Evolutionary conservation across 2,797 vertebrate species (phyloP), one percentile per base, ranked within the genome.

Genomic region (Rhinatrema bivittatum): DNA sequence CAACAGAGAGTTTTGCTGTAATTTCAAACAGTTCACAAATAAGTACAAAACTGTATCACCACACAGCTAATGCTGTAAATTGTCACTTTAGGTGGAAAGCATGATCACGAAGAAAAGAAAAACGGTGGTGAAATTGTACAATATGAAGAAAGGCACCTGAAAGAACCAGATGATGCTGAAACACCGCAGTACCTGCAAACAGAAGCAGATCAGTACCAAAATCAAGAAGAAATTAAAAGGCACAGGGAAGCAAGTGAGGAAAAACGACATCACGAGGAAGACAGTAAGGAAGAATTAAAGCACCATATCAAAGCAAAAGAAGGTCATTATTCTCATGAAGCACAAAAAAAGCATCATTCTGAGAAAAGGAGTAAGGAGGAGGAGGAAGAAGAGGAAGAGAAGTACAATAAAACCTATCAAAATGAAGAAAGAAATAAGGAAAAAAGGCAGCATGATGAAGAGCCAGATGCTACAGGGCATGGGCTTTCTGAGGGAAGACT

Each of bases 61-160:
- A n/a, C n/a, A n/a, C n/a, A n/a, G n/a, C n/a, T n/a, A n/a, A n/a
- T n/a, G n/a, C n/a, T n/a, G n/a, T n/a, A 9, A 24, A 29, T 36
- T 67, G 46, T 45, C 46, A 10, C 50, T 59, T 10, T 16, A 97
- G 93, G 79, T 50, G 53, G 73, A 29, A 83, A 73, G 67, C 85
- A 79, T 14, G 56, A 59, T 28, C 65, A 64, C 40, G 57, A 70
- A 39, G 75, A 85, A 51, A 83, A 82, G 46, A 79, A 79, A 31
- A 76, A 25, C 29, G 51, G 36, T 6, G 81, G 73, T 0, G 76
- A 69, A 39, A 63, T 23, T 6, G 37, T 32, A 5, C 57, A 78
- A 2, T 68, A 62, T 30, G 63, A 77, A 62, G 61, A 54, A 30
- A 73, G 56, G 31, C 44, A 64, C 24, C 51, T 68, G 42, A 61